phyloP scores from a whole-genome alignment of 2,797 vertebrate species.

The Enoplosus armatus region DNA sequence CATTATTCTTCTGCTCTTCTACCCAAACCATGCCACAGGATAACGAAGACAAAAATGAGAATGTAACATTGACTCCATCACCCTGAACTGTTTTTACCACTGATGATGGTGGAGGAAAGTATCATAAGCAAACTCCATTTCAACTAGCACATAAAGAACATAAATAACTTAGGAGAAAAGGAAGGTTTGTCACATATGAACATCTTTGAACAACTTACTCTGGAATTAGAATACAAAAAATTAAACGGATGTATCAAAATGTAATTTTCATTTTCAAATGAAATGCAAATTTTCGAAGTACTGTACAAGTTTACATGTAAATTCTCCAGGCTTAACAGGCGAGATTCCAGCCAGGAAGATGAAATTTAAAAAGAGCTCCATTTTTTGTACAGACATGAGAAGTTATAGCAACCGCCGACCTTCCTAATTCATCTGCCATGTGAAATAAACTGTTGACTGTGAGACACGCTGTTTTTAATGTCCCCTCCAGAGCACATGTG shows the following conservation, averaged over 20 bases:
- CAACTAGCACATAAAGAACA: constrained; percentile 88
- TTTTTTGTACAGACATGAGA: constrained; percentile 85
- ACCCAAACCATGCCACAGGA: constrained; percentile 94
- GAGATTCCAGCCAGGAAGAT: constrained; percentile 56
- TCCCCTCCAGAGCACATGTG: constrained; percentile 70
- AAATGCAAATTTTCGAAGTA: constrained; percentile 90
- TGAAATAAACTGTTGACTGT: constrained; percentile 39
- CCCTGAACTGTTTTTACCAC: constrained; percentile 90
- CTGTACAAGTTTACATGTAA: constrained; percentile 99
- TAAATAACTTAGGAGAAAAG: constrained; percentile 82
- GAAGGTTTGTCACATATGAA: constrained; percentile 79
- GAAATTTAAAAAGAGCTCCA: constrained; percentile 71
- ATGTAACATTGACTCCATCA: constrained; percentile 86
- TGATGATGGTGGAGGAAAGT: constrained; percentile 89
- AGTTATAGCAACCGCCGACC: constrained; percentile 45
- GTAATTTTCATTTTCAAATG: constrained; percentile 90
- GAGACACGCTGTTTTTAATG: constrained; percentile 25
- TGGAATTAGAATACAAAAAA: constrained; percentile 88
- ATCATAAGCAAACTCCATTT: constrained; percentile 89
- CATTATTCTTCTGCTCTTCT: constrained; percentile 85
- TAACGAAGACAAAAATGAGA: constrained; percentile 88
- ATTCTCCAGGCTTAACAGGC: constrained; percentile 70
- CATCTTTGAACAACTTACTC: constrained; percentile 80
- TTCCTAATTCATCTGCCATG: constrained; percentile 52
- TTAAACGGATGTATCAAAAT: constrained; percentile 97